Percentiles rank a stretch among this genome's conserved stretches.
Conservation (phyloP, 2,888 invertebrate species). For the Aleiodes leptofemur region DNA sequence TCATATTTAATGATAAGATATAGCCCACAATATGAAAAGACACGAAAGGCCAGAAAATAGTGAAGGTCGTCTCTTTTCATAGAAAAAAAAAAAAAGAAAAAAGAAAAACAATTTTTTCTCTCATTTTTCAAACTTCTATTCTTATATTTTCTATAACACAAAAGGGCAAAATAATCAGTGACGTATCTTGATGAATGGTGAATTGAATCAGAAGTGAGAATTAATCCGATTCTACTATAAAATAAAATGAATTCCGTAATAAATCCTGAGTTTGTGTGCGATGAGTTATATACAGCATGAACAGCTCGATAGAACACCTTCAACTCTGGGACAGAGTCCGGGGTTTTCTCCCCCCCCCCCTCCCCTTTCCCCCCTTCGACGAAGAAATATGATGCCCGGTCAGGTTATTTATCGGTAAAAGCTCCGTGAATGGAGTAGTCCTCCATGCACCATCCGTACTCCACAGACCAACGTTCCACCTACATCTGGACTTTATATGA, state of each 20-base stretch:
- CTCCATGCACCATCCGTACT: slow-evolving; percentile 29
- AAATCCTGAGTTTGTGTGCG: slow-evolving; percentile 58
- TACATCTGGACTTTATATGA: slow-evolving; percentile 8
- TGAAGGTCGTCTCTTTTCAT: too few species aligned
- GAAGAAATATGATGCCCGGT: slow-evolving; percentile 66
- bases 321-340: slow-evolving; percentile 32
- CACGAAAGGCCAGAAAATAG: too few species aligned
- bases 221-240: slow-evolving; percentile 61
- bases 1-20: too few species aligned
- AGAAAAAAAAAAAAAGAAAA: too few species aligned
- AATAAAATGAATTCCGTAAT: slow-evolving; percentile 61
- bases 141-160: too few species aligned
- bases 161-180: too few species aligned
- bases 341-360: slow-evolving; percentile 44
- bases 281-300: slow-evolving; percentile 52
- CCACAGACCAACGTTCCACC: not conserved
- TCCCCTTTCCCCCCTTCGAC: slow-evolving; percentile 45
- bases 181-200: slow-evolving; percentile 49
- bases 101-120: too few species aligned
- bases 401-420: slow-evolving; percentile 66
- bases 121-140: too few species aligned
- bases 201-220: slow-evolving; percentile 58
- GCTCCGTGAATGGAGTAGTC: slow-evolving; percentile 54
- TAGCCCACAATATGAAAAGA: too few species aligned
- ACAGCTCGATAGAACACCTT: not conserved